phyloP scores from a whole-genome alignment of 2,888 invertebrate species.

The Sphaeridia pumilis region DNA sequence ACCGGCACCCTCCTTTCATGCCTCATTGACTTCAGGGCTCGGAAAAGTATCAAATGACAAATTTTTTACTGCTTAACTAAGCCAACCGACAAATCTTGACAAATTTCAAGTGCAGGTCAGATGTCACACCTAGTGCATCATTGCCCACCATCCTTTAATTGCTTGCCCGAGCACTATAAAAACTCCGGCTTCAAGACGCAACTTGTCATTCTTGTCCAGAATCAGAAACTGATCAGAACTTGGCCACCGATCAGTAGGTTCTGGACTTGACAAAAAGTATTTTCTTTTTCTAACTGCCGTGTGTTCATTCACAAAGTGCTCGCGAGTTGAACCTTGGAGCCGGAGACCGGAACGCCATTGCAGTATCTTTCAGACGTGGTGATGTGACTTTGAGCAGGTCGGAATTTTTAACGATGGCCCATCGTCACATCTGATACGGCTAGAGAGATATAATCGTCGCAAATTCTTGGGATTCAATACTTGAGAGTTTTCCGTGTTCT shows the following conservation, averaged over 20 bases:
- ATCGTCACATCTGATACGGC: conserved; percentile 14
- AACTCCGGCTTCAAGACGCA: not conserved
- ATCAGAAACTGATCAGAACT: not conserved
- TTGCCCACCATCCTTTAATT: not conserved
- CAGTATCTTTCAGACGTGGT: conserved; percentile 3
- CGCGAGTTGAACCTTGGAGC: no score
- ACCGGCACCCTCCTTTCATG: no score
- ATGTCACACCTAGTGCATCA: not conserved
- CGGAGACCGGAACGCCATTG: not conserved
- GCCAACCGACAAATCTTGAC: no score
- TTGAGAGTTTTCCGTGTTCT: no score
- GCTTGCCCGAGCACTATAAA: not conserved
- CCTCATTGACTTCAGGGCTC: no score
- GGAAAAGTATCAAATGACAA: no score
- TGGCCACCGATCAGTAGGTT: no score
- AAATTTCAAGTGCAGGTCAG: not conserved
- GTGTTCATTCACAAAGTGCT: no score
- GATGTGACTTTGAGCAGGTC: conserved; percentile 20
- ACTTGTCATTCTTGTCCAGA: not conserved
- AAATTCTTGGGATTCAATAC: no score
- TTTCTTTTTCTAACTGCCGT: no score
- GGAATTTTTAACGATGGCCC: conserved; percentile 14
- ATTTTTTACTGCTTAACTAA: no score
- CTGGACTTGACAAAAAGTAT: no score
- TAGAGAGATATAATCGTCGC: not conserved